phyloP scores from a whole-genome alignment of 1,140 invertebrate genomes.

The Ganaspis sp. region DNA sequence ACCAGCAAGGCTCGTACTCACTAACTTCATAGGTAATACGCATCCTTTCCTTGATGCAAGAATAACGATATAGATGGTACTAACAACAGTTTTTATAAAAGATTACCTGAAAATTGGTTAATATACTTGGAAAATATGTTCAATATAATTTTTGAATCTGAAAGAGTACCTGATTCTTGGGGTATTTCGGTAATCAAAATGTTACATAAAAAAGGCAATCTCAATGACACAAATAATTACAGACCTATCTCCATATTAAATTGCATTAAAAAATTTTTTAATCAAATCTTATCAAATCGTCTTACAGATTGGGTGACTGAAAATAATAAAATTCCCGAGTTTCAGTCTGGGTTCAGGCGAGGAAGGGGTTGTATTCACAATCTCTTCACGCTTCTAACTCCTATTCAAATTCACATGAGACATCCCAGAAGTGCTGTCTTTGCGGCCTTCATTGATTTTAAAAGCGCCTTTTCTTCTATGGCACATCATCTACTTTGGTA shows the following conservation, averaged over 20 bases:
- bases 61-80: conserved; percentile 2
- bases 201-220: conserved; percentile 44
- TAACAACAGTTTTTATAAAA: not conserved
- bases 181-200: not conserved
- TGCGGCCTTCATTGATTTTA: conserved; percentile 38
- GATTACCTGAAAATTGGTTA: not conserved
- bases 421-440: conserved; percentile 38
- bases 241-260: conserved; percentile 45
- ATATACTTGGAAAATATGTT: not conserved
- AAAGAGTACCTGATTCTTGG: not conserved
- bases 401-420: conserved; percentile 36
- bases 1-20: not conserved
- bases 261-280: conserved; percentile 38
- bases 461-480: conserved; percentile 43
- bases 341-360: conserved; percentile 38
- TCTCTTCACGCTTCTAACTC: conserved; percentile 39
- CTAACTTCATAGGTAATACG: not conserved
- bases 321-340: conserved; percentile 32
- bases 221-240: conserved; percentile 38
- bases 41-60: not conserved
- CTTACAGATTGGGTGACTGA: conserved; percentile 15
- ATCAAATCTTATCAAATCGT: conserved; percentile 21
- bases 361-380: conserved; percentile 42
- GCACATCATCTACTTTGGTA: conserved; percentile 42
- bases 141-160: not conserved